phyloP scores from a whole-genome alignment of 2,797 vertebrate species.

The Peromyscus attwateri region DNA sequence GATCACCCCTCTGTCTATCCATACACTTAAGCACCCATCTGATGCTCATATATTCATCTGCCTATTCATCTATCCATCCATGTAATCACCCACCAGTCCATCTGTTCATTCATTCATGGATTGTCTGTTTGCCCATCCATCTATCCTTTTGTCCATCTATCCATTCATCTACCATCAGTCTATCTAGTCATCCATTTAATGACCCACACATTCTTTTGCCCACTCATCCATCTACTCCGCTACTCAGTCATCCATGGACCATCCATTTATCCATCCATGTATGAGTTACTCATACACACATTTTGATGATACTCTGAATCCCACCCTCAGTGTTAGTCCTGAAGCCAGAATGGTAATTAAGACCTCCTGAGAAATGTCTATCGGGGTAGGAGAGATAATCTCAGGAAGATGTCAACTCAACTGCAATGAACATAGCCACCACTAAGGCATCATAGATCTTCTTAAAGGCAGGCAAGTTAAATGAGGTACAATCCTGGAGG shows the following conservation, averaged over 20 bases:
- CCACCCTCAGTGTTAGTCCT: too few species aligned
- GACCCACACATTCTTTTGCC: background rate
- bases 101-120: too few species aligned
- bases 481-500: background rate
- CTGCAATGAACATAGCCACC: background rate
- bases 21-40: background rate
- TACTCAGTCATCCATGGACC: background rate
- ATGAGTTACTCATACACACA: background rate
- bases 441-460: fast-evolving
- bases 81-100: background rate
- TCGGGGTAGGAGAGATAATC: background rate
- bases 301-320: background rate
- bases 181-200: background rate
- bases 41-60: background rate
- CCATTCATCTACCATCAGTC: background rate
- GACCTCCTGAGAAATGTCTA: background rate
- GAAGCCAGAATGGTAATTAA: too few species aligned
- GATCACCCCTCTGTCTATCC: background rate
- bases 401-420: background rate
- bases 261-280: background rate
- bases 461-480: background rate
- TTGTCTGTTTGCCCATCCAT: background rate
- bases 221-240: background rate
- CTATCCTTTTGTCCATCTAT: background rate
- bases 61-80: background rate